Base-by-base conservation (phyloP, 2,113 vertebrate species). In the Chloropsis hardwickii region DNA sequence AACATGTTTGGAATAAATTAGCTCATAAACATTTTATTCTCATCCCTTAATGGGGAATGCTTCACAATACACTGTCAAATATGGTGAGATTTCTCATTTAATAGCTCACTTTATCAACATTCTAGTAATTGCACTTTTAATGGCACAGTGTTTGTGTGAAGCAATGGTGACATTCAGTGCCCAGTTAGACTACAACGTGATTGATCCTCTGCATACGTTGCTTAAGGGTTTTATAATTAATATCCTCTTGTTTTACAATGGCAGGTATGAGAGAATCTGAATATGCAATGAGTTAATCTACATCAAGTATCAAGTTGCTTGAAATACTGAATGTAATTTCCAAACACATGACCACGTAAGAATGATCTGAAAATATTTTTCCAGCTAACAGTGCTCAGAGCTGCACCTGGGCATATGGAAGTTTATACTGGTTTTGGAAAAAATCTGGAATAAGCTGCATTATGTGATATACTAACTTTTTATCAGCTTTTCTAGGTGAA, bases 21-120 rank as follows among this genome's bases (percentile, higher is more conserved):
- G 51, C 72, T 92, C 91, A 82, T 96, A 97, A 97, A 91, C 90
- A 95, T 91, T 97, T 97, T 96, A 94, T 97, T 90, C 71, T 69
- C 33, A 94, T 92, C 82, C 28, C 25, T 86, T 90, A 83, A 90
- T 91, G 91, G 73, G 56, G 58, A 95, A 47, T 84, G 44, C 37
- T 92, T 96, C 92, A 82, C 79, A 96, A 58, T 74, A 37, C 91
- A 61, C 48, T 97, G 80, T 90, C 92, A 96, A 86, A 81, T 95
- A 92, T 71, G 91, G 83, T 86, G 94, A 80, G 77, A 76, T 89
- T 96, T 97, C 82, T 94, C 71, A 92, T 93, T 96, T 97, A 96
- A 91, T 96, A 77, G 39, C 60, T 91, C 21, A 27, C 86, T 96
- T 95, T 96, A 89, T 94, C 94, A 95, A 66, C 71, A 51, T 58